A percentile compares a stretch with the other conserved stretches of the same genome.
Evolutionary conservation across 2,888 invertebrate species (phyloP).

Genomic region (Drosophila macrospina): DNA sequence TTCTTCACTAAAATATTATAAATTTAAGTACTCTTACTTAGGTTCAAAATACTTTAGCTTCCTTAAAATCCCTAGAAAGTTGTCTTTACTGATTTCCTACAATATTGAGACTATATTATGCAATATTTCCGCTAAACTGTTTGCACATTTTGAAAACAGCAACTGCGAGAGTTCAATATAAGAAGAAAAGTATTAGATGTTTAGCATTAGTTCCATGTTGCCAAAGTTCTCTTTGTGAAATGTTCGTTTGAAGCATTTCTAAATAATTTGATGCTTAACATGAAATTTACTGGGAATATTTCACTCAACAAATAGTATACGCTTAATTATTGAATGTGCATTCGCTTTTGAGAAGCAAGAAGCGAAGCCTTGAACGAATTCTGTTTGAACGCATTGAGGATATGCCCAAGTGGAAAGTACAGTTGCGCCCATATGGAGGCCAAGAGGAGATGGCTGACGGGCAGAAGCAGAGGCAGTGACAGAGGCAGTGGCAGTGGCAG

Average conservation of each 20-base stretch:
- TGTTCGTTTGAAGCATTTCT: not conserved
- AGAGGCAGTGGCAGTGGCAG: not conserved
- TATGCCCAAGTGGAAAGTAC: conserved; percentile 29
- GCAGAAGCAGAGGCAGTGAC: no score
- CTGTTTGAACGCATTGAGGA: conserved; percentile 31
- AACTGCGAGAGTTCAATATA: not conserved
- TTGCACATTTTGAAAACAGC: not conserved
- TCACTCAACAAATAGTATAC: not conserved
- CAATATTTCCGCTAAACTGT: no score
- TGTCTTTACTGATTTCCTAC: not conserved
- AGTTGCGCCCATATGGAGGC: conserved; percentile 13
- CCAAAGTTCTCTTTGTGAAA: not conserved
- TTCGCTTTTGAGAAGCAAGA: conserved; percentile 4
- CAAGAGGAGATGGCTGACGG: not conserved
- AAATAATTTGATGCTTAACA: not conserved
- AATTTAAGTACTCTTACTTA: no score
- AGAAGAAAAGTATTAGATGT: not conserved
- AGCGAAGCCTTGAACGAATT: conserved; percentile 29
- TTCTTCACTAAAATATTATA: no score
- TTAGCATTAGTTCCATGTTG: not conserved
- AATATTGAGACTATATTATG: not conserved
- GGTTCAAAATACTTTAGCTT: no score
- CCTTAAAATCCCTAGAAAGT: not conserved
- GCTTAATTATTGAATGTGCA: conserved; percentile 12
- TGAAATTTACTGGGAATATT: conserved; percentile 1